These are phyloP conservation scores for Harpagus bidentatus DNA, from an alignment of 2,113 vertebrate genomes.

Conservation along the genomic window DNA sequence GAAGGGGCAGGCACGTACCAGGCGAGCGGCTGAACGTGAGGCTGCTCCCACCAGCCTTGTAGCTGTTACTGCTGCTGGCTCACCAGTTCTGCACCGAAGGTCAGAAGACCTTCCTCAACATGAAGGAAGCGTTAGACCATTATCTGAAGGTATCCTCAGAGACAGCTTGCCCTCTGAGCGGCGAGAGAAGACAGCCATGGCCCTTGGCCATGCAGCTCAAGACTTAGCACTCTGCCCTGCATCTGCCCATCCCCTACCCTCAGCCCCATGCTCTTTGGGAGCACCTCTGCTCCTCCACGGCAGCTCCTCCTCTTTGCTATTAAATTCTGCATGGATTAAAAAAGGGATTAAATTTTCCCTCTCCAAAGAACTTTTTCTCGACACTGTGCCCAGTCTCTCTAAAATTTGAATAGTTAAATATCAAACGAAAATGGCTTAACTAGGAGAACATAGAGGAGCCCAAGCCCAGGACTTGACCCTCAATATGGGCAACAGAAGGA, in stretches of 20 bases:
- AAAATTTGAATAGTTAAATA: background rate
- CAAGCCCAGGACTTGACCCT: background rate
- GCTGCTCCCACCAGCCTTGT: background rate
- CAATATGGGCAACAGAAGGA: background rate
- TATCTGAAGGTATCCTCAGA: background rate
- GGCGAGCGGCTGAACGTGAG: background rate
- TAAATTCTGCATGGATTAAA: background rate
- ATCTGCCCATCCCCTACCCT: background rate
- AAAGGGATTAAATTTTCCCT: background rate
- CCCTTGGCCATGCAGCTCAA: rapidly evolving
- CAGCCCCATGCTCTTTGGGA: background rate
- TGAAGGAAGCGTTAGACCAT: background rate
- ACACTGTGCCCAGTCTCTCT: background rate
- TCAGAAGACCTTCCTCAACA: background rate
- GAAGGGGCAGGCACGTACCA: background rate
- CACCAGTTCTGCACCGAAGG: background rate
- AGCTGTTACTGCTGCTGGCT: background rate
- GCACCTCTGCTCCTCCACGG: background rate
- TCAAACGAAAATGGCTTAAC: background rate
- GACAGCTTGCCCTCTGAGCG: background rate
- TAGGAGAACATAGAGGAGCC: background rate
- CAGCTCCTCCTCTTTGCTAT: background rate
- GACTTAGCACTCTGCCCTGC: background rate
- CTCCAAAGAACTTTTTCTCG: background rate
- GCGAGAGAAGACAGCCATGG: background rate